Evolutionary conservation across 2,797 vertebrate genomes (phyloP).

Genomic region (Crenichthys baileyi): DNA sequence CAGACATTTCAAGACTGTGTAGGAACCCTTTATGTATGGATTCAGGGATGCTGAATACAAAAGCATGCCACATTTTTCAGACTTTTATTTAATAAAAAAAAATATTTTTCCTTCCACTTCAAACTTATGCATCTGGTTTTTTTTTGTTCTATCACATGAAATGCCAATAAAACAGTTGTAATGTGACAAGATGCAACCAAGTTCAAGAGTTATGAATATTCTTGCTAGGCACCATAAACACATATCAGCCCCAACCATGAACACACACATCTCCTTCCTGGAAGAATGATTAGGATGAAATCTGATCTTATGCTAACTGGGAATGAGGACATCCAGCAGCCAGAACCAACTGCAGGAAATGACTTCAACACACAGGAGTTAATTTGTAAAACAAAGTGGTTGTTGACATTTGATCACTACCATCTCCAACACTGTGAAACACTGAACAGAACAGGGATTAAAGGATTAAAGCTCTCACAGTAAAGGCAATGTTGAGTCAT

Average conservation of each 20-base stretch:
- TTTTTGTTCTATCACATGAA: neutral
- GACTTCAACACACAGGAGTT: slow-evolving; percentile 17
- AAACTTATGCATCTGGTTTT: neutral
- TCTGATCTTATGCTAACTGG: slow-evolving; percentile 7
- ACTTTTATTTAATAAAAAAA: neutral
- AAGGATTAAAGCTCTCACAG: slow-evolving; percentile 14
- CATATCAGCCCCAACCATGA: neutral
- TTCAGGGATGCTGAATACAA: neutral
- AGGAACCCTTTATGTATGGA: neutral
- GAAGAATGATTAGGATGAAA: neutral
- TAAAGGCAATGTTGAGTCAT: neutral
- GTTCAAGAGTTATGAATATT: neutral
- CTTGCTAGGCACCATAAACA: neutral
- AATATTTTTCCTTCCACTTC: neutral
- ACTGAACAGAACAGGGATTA: slow-evolving; percentile 24
- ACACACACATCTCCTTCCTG: slow-evolving; percentile 8
- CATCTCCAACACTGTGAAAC: slow-evolving; percentile 3
- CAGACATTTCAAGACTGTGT: neutral
- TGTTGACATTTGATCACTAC: slow-evolving; percentile 23
- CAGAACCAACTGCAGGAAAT: slow-evolving; percentile 26
- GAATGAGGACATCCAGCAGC: slow-evolving; percentile 5
- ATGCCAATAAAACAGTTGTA: neutral
- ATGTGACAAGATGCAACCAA: neutral
- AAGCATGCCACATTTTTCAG: neutral
- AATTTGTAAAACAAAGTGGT: slow-evolving; percentile 23